Base-by-base conservation (phyloP, 2,888 invertebrate species). In the Dysmachus trigonus region DNA sequence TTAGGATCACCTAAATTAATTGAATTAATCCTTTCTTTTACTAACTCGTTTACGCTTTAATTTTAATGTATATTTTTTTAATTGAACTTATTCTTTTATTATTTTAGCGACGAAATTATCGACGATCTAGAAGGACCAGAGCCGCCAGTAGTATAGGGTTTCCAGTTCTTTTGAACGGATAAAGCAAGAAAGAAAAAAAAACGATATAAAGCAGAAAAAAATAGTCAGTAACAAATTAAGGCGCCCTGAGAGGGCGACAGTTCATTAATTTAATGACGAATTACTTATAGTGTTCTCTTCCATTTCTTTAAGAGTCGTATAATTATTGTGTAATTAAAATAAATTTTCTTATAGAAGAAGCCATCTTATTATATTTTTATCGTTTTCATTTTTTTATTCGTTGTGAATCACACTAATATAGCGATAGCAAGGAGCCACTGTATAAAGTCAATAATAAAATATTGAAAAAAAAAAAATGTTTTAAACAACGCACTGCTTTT, bases 61-160 rank as follows among this genome's bases (percentile, higher is more conserved):
- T 76, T 86, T 72, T 73, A 86, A 86, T 88, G 13, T 33, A 30
- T 62, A 87, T 87, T 15, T 35, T 73, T 77, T 85, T 41, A 47
- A 47, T 47, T 62, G 10, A 41, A 41, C 13, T 62, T 22, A 27
- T 84, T 41, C 15, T 41, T 41, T 88, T 88, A 27, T 88, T 91
- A 90, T 87, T 88, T 89, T 87, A 89, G 90, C 86, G 90, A 91
- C 83, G 89, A 89, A 35, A 77, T 86, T 73, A 86, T 82, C 30
- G 86, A 87, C 22, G 87, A 87, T 79, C 89, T 88, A 85, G 91
- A 91, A 85, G 92, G 91, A 88, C 91, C 92, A 88, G 92, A 92
- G 89, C 92, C 91, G 88, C 92, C 91, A 89, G 91, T 92, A 89
- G 92, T 91, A 89, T 92, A 91, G 41, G 76, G 35, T 79, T 38